Conservation (phyloP, 2,113 vertebrate genomes). For the Aspiorhynchus laticeps region DNA sequence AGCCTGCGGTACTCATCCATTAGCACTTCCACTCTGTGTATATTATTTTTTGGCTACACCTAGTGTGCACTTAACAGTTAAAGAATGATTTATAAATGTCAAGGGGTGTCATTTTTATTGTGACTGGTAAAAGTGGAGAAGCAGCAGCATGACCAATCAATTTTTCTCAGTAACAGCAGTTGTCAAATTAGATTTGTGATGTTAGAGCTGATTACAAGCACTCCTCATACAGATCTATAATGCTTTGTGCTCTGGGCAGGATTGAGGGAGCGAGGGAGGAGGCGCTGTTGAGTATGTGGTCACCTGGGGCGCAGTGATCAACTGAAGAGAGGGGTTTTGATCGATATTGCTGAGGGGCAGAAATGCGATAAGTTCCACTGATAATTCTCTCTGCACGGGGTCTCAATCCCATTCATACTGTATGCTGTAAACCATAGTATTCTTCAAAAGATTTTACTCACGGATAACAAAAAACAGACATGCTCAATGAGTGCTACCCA, state of each 20-base stretch:
- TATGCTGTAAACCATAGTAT: constrained; percentile 61
- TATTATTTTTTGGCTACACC: constrained; percentile 1
- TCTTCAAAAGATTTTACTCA: constrained; percentile 2
- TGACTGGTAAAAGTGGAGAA: constrained; percentile 59
- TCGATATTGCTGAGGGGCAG: constrained; percentile 70
- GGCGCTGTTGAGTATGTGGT: constrained; percentile 42
- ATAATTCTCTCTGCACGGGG: constrained; percentile 65
- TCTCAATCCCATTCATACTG: constrained; percentile 50
- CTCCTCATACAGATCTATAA: constrained; percentile 66
- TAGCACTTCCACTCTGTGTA: constrained; percentile 13
- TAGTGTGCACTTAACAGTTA: constrained; percentile 35
- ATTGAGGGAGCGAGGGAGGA: constrained; percentile 56
- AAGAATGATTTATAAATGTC: constrained; percentile 65
- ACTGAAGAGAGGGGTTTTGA: constrained; percentile 64
- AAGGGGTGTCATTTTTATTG: constrained; percentile 59
- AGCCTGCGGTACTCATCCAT: not conserved
- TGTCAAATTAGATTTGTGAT: constrained; percentile 78
- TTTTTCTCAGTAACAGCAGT: constrained; percentile 68
- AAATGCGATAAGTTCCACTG: constrained; percentile 71
- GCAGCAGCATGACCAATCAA: constrained; percentile 65
- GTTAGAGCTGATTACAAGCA: constrained; percentile 74
- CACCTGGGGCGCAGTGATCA: constrained; percentile 69
- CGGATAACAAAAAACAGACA: constrained; percentile 43
- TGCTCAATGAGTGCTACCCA: not conserved
- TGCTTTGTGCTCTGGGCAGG: constrained; percentile 66